phyloP scores from a whole-genome alignment of 2,113 vertebrate genomes.

The Eulemur macaco region DNA sequence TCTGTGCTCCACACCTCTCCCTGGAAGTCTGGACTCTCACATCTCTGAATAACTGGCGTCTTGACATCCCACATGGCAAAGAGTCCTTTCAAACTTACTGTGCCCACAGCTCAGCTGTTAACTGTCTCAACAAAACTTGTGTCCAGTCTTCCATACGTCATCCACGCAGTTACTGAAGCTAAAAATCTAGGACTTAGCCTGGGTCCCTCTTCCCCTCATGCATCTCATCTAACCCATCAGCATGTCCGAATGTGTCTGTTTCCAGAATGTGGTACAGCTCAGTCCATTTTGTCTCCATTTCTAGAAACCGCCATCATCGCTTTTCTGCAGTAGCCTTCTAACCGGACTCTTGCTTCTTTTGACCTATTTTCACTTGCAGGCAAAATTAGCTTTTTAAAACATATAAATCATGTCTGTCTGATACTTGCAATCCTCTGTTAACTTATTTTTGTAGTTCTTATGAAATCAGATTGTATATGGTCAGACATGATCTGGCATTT shows the following conservation, averaged over 20 bases:
- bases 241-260: neutral
- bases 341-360: neutral
- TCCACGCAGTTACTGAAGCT: neutral
- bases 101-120: neutral
- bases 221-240: neutral
- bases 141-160: neutral
- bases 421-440: neutral
- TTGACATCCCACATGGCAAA: neutral
- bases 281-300: neutral
- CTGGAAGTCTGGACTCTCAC: neutral
- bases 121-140: neutral
- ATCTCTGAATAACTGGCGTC: neutral
- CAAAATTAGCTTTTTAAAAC: constrained; percentile 6
- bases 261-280: neutral
- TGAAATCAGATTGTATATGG: neutral
- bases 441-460: neutral
- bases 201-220: neutral
- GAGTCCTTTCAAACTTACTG: neutral
- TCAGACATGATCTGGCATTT: neutral
- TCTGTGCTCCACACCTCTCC: neutral
- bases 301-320: neutral
- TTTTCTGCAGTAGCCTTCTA: neutral
- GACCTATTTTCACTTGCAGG: neutral
- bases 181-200: neutral
- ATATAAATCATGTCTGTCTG: neutral